Base-by-base conservation (phyloP, 1,140 invertebrate species). In the Penaeus vannamei region DNA sequence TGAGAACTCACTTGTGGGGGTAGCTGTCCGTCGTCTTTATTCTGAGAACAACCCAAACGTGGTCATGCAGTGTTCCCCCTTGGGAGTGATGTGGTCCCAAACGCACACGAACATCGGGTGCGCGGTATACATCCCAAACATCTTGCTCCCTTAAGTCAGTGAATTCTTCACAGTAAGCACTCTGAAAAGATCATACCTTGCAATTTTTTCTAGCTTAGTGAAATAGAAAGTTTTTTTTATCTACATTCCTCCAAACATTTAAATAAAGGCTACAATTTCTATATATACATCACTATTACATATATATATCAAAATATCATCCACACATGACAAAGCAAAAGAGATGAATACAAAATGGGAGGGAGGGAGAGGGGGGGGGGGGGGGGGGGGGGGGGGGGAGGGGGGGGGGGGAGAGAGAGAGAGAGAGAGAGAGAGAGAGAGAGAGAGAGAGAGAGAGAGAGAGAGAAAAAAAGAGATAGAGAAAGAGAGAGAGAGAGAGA, bases 41-140 rank as follows among this genome's bases (percentile, higher is more conserved):
- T 60, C 53, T 88, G 29, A 88, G 66, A 14, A 88, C 87, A 17
- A 84, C 87, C 20, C 77, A 60, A 22, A 88, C 36, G 22, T 88
- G 87, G 0, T 81, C 32, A 42, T 88, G 87, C 1, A 88, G 86
- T 83, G 90, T 60, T 64, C 90, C 90, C 61, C 90, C 84, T 85
- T 91, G 26, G 61, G 91, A 85, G 87, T 86, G 79, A n/a, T 88
- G 64, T 1, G 87, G 87, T 26, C 87, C 87, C 26, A 91, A 46
- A 4, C 29, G 86, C 23, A 92, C 42, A 22, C 62, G 36, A 23
- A 91, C 84, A 3, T 91, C 89, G 8, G 90, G 90, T 14, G 90
- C 80, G 19, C 91, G 29, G 32, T 46, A 46, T 14, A 90, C 88
- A 61, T 91, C 92, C 91, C 91, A 91, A 14, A 82, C 86, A 85